A percentile compares a stretch with the other conserved stretches of the same genome.
These are phyloP conservation scores for Neuroscelio doddi DNA, from an alignment of 2,888 invertebrate species.

Conservation along the genomic window DNA sequence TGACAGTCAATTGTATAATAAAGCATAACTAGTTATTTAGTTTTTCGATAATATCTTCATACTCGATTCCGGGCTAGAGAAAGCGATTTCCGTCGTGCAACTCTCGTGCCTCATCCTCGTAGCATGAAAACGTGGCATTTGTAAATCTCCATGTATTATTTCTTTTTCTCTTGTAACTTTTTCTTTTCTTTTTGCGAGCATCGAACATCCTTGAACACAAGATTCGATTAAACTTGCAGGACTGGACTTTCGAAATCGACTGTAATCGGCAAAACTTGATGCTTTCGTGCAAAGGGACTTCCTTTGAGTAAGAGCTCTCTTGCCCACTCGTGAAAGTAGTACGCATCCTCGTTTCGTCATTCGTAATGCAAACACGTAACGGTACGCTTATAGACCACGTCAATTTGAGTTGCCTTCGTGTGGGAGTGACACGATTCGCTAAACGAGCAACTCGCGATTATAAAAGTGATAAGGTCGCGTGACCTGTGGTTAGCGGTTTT, in stretches of 20 bases:
- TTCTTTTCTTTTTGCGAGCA: neutral
- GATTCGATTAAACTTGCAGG: neutral
- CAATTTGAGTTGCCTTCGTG: constrained; percentile 26
- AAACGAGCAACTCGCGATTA: constrained; percentile 32
- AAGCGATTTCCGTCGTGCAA: constrained; percentile 49
- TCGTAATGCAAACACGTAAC: constrained; percentile 50
- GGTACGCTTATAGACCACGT: constrained; percentile 49
- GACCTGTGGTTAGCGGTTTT: constrained; percentile 31
- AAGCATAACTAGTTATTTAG: no score
- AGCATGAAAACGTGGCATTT: constrained; percentile 39
- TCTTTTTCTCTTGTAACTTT: neutral
- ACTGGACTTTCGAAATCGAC: constrained; percentile 15
- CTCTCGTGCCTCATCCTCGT: constrained; percentile 23
- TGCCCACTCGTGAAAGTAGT: constrained; percentile 49
- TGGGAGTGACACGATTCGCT: constrained; percentile 40
- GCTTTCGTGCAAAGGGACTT: constrained; percentile 19
- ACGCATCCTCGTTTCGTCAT: constrained; percentile 53
- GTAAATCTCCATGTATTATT: constrained; percentile 14
- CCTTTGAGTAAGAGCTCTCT: constrained; percentile 34
- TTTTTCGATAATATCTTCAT: constrained; percentile 6
- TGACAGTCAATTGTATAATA: no score
- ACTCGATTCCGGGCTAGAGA: constrained; percentile 35
- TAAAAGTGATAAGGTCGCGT: constrained; percentile 29
- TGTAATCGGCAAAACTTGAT: constrained; percentile 4
- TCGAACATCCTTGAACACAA: neutral